Evolutionary conservation across 2,797 vertebrate species (phyloP).

Genomic region (Crenichthys baileyi): DNA sequence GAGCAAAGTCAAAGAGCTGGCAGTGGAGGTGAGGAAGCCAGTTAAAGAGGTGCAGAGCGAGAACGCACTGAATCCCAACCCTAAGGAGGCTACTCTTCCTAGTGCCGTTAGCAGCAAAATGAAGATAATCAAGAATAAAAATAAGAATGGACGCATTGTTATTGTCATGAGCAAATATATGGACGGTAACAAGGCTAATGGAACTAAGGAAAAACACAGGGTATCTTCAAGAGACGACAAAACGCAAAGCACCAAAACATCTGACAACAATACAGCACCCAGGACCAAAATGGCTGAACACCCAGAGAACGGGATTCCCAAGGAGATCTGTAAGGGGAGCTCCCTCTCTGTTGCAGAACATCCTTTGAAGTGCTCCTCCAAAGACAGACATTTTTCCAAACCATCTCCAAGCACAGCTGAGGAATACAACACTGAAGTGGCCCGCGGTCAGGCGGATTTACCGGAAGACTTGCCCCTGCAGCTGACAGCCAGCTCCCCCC

Average conservation of each 20-base stretch:
- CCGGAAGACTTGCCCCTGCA: slow-evolving; percentile 85
- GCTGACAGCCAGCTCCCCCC: slow-evolving; percentile 87
- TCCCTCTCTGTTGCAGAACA: slow-evolving; percentile 68
- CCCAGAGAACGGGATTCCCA: slow-evolving; percentile 64
- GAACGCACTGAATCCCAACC: slow-evolving; percentile 76
- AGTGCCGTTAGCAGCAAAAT: slow-evolving; percentile 91
- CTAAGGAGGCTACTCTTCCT: slow-evolving; percentile 78
- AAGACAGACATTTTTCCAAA: slow-evolving; percentile 78
- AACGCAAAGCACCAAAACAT: slow-evolving; percentile 56
- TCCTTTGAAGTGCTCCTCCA: slow-evolving; percentile 76
- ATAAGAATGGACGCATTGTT: slow-evolving; percentile 97
- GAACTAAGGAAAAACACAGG: slow-evolving; percentile 88
- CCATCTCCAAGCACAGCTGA: slow-evolving; percentile 76
- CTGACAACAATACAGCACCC: slow-evolving; percentile 63
- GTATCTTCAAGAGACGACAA: slow-evolving; percentile 80
- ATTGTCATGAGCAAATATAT: slow-evolving; percentile 99
- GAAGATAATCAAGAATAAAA: slow-evolving; percentile 99
- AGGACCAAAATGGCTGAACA: slow-evolving; percentile 65
- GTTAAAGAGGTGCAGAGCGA: slow-evolving; percentile 71
- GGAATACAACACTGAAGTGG: slow-evolving; percentile 84
- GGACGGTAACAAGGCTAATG: slow-evolving; percentile 91
- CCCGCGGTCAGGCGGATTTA: slow-evolving; percentile 73
- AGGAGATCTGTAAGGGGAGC: slow-evolving; percentile 67
- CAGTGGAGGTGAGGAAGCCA: slow-evolving; percentile 75
- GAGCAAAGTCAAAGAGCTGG: slow-evolving; percentile 86